phyloP scores from a whole-genome alignment of 2,797 vertebrate species.

The Crenuchus spilurus region DNA sequence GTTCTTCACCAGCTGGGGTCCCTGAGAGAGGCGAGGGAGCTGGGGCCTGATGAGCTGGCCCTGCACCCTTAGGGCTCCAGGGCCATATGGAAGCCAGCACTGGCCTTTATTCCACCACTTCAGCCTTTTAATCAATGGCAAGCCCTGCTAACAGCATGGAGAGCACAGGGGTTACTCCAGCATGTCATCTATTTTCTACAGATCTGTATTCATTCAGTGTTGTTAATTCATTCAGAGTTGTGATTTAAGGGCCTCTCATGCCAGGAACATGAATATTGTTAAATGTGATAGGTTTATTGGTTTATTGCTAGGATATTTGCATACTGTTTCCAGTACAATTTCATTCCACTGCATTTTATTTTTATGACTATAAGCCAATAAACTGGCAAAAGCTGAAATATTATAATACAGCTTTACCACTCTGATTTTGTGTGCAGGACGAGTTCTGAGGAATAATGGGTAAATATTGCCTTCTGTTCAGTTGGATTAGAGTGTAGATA shows the following conservation, averaged over 20 bases:
- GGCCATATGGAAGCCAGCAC: slow-evolving; percentile 94
- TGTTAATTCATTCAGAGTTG: slow-evolving; percentile 60
- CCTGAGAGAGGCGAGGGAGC: slow-evolving; percentile 88
- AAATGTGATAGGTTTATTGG: slow-evolving; percentile 38
- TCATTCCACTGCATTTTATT: slow-evolving; percentile 38
- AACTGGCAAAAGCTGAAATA: slow-evolving; percentile 45
- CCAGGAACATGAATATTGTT: slow-evolving; percentile 30
- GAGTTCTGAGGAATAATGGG: slow-evolving; percentile 33
- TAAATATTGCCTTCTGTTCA: slow-evolving; percentile 46
- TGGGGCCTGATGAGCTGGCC: slow-evolving; percentile 85
- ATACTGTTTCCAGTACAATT: slow-evolving; percentile 25
- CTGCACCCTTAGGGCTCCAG: slow-evolving; percentile 86
- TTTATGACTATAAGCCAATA: slow-evolving; percentile 42
- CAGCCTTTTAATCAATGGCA: slow-evolving; percentile 85
- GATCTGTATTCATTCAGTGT: slow-evolving; percentile 44
- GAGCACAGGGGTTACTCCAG: slow-evolving; percentile 61
- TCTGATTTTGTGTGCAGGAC: slow-evolving; percentile 42
- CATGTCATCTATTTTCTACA: slow-evolving; percentile 54
- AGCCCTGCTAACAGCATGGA: slow-evolving; percentile 70
- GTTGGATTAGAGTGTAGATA: slow-evolving; percentile 14
- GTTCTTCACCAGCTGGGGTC: slow-evolving; percentile 98
- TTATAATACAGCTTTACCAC: slow-evolving; percentile 29
- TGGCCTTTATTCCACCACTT: slow-evolving; percentile 82
- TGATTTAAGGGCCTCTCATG: slow-evolving; percentile 42
- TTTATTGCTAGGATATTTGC: slow-evolving; percentile 35